Conservation (phyloP, 1,140 invertebrate species). For the Aplysia californica region DNA sequence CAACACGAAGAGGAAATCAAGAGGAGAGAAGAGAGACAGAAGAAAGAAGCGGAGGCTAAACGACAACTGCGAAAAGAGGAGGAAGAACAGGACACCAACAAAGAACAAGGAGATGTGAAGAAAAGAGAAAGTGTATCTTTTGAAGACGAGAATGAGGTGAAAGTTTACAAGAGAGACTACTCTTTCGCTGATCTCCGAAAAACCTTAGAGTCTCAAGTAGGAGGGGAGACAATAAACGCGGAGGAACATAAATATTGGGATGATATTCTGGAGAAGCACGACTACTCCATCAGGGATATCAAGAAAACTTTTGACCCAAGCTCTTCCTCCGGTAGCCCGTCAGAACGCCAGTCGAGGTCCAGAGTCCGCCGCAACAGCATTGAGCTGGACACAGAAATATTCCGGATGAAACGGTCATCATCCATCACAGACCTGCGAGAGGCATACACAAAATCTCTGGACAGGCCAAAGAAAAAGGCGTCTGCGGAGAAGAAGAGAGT, state of each 20-base stretch:
- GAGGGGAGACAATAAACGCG: neutral
- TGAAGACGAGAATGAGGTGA: neutral
- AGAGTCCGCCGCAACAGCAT: conserved; percentile 3
- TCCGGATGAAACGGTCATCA: neutral
- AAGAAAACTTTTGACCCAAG: neutral
- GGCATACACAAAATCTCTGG: conserved; percentile 2
- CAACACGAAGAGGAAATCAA: neutral
- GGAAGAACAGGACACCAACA: too few species aligned
- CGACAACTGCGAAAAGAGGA: neutral
- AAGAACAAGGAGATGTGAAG: neutral
- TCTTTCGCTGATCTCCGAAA: conserved; percentile 10
- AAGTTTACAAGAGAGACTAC: conserved; percentile 26
- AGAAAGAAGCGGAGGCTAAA: neutral
- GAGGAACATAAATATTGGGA: conserved; percentile 26
- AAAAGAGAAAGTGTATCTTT: neutral
- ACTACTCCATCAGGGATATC: conserved; percentile 17
- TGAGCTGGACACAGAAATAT: neutral
- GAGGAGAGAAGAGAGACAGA: neutral
- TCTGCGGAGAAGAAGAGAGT: neutral
- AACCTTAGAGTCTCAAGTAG: conserved; percentile 1
- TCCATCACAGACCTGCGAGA: neutral
- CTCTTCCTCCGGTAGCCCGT: neutral
- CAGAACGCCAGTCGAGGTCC: neutral
- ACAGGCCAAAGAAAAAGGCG: neutral
- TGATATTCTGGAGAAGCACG: conserved; percentile 23